Conservation (phyloP, 2,797 vertebrate genomes). For the Bufotes viridis region DNA sequence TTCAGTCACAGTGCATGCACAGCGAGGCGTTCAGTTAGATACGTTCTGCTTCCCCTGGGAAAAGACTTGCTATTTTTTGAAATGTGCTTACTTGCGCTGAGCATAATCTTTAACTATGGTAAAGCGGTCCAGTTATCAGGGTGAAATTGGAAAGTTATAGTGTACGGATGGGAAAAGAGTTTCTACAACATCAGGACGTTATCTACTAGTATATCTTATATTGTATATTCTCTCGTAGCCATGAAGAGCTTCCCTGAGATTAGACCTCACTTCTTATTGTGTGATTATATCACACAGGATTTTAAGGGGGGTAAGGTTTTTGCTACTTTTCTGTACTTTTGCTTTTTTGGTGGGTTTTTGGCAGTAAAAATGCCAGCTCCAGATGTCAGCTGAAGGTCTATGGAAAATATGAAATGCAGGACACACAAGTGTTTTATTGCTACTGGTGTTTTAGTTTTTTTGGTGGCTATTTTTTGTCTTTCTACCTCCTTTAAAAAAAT, state of each 20-base stretch:
- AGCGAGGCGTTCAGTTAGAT: conserved; percentile 14
- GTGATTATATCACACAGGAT: not conserved
- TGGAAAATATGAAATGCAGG: too few species aligned
- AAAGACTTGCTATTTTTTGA: conserved; percentile 39
- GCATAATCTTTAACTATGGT: conserved; percentile 11
- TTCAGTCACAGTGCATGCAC: conserved; percentile 40
- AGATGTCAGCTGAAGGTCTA: too few species aligned
- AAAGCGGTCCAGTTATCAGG: conserved; percentile 4
- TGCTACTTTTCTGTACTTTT: too few species aligned
- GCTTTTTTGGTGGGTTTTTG: too few species aligned
- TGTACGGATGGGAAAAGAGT: not conserved
- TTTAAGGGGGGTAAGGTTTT: not conserved
- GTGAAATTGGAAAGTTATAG: not conserved
- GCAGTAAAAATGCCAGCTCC: too few species aligned
- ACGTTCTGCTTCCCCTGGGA: conserved; percentile 34
- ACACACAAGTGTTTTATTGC: too few species aligned
- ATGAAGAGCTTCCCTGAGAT: not conserved
- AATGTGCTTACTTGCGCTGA: conserved; percentile 26
- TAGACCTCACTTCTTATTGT: too few species aligned
- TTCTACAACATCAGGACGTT: not conserved
- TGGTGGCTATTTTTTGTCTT: too few species aligned
- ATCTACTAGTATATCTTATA: not conserved
- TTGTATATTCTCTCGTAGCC: not conserved
- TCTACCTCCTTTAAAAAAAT: too few species aligned
- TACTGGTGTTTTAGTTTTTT: too few species aligned